phyloP scores from a whole-genome alignment of 2,797 vertebrate genomes.

The Enteromius argenteus region DNA sequence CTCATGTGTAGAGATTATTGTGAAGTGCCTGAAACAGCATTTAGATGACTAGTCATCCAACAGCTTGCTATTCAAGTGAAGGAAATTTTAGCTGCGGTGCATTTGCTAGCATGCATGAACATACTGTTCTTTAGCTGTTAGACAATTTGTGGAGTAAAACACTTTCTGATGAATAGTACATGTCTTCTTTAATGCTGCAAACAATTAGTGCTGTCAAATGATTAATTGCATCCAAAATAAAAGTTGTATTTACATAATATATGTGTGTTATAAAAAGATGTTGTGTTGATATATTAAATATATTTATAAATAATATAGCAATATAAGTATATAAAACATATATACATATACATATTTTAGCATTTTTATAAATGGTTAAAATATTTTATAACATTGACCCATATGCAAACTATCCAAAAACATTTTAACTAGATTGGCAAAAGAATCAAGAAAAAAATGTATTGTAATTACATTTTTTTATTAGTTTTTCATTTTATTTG shows the following conservation, averaged over 20 bases:
- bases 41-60: constrained; percentile 3
- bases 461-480: too few relatives aligned
- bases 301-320: too few relatives aligned
- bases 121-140: neutral
- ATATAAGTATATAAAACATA: too few relatives aligned
- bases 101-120: neutral
- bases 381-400: neutral
- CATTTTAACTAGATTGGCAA: neutral
- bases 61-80: neutral
- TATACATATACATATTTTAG: too few relatives aligned
- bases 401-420: neutral
- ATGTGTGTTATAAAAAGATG: too few relatives aligned
- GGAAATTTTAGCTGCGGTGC: neutral
- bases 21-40: neutral
- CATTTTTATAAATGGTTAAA: neutral
- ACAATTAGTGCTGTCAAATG: neutral
- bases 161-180: neutral
- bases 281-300: too few relatives aligned
- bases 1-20: neutral
- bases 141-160: neutral
- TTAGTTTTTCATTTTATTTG: too few relatives aligned
- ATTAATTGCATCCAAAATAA: too few relatives aligned
- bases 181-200: neutral
- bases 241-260: too few relatives aligned
- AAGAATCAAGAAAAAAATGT: neutral